These are phyloP conservation scores for Pachyramphus minor DNA, from an alignment of 2,113 vertebrate species.

Conservation along the genomic window DNA sequence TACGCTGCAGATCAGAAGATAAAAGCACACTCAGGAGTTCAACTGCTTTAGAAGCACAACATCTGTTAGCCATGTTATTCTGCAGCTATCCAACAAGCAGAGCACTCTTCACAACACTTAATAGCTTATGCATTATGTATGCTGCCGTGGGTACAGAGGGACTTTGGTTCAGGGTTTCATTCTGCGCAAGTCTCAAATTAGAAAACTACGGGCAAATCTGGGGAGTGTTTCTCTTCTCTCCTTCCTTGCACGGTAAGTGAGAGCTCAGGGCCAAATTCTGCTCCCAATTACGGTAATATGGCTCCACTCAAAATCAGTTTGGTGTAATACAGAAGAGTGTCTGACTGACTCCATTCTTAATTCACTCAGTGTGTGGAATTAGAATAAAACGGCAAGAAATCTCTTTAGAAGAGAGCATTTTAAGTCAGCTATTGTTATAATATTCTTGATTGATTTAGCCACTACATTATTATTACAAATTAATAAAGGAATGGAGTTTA, in stretches of 20 bases:
- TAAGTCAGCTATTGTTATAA: slow-evolving; percentile 29
- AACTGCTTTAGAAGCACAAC: slow-evolving; percentile 37
- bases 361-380: not conserved
- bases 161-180: not conserved
- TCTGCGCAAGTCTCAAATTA: not conserved
- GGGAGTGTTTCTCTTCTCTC: not conserved
- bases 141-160: not conserved
- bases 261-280: slow-evolving; percentile 4
- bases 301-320: not conserved
- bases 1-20: not conserved
- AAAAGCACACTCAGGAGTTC: slow-evolving; percentile 37
- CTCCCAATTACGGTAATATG: not conserved
- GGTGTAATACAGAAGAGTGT: not conserved
- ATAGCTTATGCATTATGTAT: not conserved
- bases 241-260: not conserved
- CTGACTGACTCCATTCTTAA: not conserved
- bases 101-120: not conserved
- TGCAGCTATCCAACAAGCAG: slow-evolving; percentile 46
- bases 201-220: not conserved
- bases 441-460: slow-evolving; percentile 59
- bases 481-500: slow-evolving; percentile 73
- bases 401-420: not conserved
- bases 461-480: slow-evolving; percentile 71
- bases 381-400: slow-evolving; percentile 8
- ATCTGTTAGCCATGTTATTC: slow-evolving; percentile 29